These are phyloP conservation scores for Ectemnius cavifrons DNA, from an alignment of 2,888 invertebrate species.

Conservation along the genomic window DNA sequence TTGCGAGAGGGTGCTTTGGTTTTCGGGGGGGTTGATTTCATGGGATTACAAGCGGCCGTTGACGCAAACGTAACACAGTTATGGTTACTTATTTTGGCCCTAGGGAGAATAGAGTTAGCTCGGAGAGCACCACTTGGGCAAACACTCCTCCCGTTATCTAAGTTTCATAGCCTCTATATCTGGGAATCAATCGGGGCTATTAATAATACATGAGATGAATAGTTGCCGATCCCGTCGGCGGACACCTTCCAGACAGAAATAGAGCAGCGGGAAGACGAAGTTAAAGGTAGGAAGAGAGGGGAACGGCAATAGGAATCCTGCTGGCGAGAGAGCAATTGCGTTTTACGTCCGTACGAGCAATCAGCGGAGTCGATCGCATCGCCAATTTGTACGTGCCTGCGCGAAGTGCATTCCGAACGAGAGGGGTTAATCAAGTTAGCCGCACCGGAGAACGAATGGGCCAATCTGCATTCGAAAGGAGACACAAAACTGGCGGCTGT, in stretches of 20 bases:
- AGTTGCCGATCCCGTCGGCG: too few species aligned
- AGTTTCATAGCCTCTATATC: too few species aligned
- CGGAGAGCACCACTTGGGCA: not conserved
- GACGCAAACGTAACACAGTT: constrained; percentile 64
- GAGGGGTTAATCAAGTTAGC: constrained; percentile 8
- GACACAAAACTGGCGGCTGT: not conserved
- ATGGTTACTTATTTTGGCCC: constrained; percentile 39
- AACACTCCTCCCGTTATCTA: not conserved
- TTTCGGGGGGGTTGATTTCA: constrained; percentile 48
- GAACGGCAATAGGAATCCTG: too few species aligned
- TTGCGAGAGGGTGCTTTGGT: constrained; percentile 22
- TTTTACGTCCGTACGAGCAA: not conserved
- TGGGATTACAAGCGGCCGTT: constrained; percentile 39
- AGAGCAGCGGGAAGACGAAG: too few species aligned
- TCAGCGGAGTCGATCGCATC: constrained; percentile 4
- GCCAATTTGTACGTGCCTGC: not conserved
- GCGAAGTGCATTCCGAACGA: constrained; percentile 1
- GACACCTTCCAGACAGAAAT: too few species aligned
- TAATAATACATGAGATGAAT: too few species aligned
- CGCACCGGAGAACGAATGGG: not conserved
- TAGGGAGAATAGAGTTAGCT: constrained; percentile 10
- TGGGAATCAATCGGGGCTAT: too few species aligned
- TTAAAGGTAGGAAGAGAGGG: too few species aligned
- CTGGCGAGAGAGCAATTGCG: too few species aligned
- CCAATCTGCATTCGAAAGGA: constrained; percentile 8